Conservation (phyloP, 2,888 invertebrate genomes). For the Drosophila fungiperda region DNA sequence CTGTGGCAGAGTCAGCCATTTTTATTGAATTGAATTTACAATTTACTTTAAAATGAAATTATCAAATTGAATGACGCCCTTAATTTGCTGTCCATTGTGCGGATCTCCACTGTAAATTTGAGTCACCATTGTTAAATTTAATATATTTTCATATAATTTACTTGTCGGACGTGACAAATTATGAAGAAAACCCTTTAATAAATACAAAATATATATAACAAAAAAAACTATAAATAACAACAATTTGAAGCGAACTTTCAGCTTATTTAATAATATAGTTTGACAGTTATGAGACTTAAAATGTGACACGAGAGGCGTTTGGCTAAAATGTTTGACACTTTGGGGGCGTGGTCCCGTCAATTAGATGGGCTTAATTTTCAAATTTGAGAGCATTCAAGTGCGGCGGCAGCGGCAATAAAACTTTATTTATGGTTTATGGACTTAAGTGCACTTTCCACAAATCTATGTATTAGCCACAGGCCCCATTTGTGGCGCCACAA, state of each 20-base stretch:
- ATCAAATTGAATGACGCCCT: slow-evolving; percentile 67
- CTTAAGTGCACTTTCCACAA: slow-evolving; percentile 26
- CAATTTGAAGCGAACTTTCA: too few relatives aligned
- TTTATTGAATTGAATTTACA: slow-evolving; percentile 68
- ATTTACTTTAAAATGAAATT: slow-evolving; percentile 66
- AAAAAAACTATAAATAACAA: background rate
- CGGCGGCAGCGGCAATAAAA: background rate
- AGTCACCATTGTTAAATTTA: slow-evolving; percentile 30
- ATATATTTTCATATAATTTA: slow-evolving; percentile 2
- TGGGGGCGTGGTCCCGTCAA: slow-evolving; percentile 17
- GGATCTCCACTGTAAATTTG: background rate
- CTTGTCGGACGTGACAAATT: slow-evolving; percentile 56
- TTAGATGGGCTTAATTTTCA: slow-evolving; percentile 15
- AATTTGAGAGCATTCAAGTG: slow-evolving; percentile 13
- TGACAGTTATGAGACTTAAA: slow-evolving; percentile 1
- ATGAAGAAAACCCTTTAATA: slow-evolving; percentile 19
- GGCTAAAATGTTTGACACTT: slow-evolving; percentile 26
- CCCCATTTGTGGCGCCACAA: slow-evolving; percentile 22
- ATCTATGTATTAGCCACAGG: slow-evolving; percentile 1
- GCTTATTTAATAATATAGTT: background rate
- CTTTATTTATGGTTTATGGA: slow-evolving; percentile 17
- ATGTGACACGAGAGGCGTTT: background rate
- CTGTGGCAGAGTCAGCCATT: slow-evolving; percentile 14
- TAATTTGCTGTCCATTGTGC: slow-evolving; percentile 66
- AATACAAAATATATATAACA: background rate